Evolutionary conservation across 1,140 invertebrate genomes (phyloP), one percentile per base, ranked within the genome.

Genomic region (Papilio glaucus): DNA sequence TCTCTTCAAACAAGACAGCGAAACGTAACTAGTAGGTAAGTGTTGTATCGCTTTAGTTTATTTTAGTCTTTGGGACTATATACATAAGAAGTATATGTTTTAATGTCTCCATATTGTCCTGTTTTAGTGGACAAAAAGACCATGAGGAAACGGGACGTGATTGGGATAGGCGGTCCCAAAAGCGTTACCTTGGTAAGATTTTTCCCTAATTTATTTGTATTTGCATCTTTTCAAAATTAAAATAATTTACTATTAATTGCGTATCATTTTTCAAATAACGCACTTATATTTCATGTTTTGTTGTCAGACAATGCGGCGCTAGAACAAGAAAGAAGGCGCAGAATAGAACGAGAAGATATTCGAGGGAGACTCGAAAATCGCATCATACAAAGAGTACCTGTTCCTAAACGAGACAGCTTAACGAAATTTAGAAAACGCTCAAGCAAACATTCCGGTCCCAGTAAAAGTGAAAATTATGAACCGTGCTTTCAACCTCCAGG

Each of bases 321-420:
- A 57, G 49, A 57, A 57, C 8, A 24, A 12, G 49, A 57, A 57
- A 57, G 49, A 57, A 57, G 24, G 24, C 49, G 49, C 24, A 57
- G 49, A 57, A 24, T 57, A 4, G 18, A 57, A 57, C 18, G 49
- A 12, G 49, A 57, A 57, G 49, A 57, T 26, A 24, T 12, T 0
- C 24, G 49, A 10, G 24, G 24, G 9, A 57, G 49, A 57, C 18
- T 57, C 0, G 49, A 57, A 4, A 57, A 57, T 24, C 49, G 21
- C 4, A 57, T 26, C 24, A 57, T 9, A 12, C 18, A 57, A 57
- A 10, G 21, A 24, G 49, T 57, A 12, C 49, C 49, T 57, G 21
- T 57, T 12, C 49, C 49, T 3, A 57, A 57, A 57, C 49, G 49
- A 26, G 10, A 57, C 12, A 57, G 49, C 10, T 57, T 57, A 13